Percentiles rank a stretch among this genome's conserved stretches.
These are phyloP conservation scores for Pseudomyrmex cubaensis DNA, from an alignment of 1,140 invertebrate genomes.

Conservation along the genomic window DNA sequence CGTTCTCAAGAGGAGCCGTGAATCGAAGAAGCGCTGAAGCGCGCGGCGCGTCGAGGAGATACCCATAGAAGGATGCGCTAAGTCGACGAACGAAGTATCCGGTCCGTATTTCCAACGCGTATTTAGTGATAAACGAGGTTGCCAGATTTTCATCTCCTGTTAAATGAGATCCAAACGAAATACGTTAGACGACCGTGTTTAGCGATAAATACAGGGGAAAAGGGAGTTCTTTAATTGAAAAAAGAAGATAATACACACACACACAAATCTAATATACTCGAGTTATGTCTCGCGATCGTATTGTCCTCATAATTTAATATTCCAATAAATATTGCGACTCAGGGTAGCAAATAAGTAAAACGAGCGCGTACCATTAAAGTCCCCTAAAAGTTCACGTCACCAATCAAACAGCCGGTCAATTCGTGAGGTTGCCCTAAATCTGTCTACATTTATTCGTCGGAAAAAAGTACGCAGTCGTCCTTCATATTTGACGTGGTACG, in stretches of 20 bases:
- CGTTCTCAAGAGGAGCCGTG: conserved; percentile 39
- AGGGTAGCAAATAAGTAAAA: background rate
- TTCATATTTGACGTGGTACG: conserved; percentile 23
- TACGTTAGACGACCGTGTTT: background rate
- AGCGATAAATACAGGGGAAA: background rate
- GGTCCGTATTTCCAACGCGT: background rate
- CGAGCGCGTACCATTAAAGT: conserved; percentile 11
- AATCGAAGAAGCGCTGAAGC: conserved; percentile 51
- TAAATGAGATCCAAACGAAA: background rate
- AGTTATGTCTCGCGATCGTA: background rate
- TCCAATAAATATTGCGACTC: background rate
- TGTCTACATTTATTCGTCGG: background rate
- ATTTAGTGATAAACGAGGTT: conserved; percentile 25
- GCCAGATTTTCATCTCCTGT: background rate
- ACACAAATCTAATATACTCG: too few species aligned
- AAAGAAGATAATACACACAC: background rate
- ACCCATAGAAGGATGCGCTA: conserved; percentile 29
- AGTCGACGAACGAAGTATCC: conserved; percentile 39
- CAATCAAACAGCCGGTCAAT: conserved; percentile 40
- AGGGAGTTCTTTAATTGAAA: background rate
- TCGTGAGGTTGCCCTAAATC: background rate
- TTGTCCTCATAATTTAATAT: conserved; percentile 14
- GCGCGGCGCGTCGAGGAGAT: conserved; percentile 10
- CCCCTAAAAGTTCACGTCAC: conserved; percentile 39
- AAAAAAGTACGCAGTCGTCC: conserved; percentile 8